These are phyloP conservation scores for Channa striata DNA, from an alignment of 2,797 vertebrate species.

Conservation along the genomic window DNA sequence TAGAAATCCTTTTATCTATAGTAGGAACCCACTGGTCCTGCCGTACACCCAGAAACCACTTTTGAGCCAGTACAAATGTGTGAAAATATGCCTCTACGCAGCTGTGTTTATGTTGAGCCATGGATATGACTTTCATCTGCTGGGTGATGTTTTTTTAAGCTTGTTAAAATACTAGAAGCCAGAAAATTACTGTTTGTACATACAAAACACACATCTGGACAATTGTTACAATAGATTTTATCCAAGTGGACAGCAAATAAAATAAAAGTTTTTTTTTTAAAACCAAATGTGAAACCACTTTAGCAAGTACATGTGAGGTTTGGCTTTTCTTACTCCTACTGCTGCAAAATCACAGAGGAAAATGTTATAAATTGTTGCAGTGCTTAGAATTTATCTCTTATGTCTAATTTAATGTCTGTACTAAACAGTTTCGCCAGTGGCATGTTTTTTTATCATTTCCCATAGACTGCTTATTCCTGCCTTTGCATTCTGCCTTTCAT, in stretches of 20 bases:
- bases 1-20: slow-evolving; percentile 12
- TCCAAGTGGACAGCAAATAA: not conserved
- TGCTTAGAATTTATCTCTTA: not conserved
- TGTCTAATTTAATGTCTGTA: not conserved
- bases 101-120: slow-evolving; percentile 60
- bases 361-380: no score
- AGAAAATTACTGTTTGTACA: slow-evolving; percentile 3
- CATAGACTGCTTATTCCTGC: not conserved
- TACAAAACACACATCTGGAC: slow-evolving; percentile 10
- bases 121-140: slow-evolving; percentile 52
- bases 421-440: not conserved
- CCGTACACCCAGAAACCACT: slow-evolving; percentile 13
- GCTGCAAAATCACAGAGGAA: slow-evolving; percentile 2
- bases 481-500: not conserved
- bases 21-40: not conserved
- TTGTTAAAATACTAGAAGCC: not conserved
- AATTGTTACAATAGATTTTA: not conserved
- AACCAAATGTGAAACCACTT: slow-evolving; percentile 35
- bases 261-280: slow-evolving; percentile 4
- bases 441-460: not conserved
- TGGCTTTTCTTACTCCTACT: not conserved
- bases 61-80: slow-evolving; percentile 22
- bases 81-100: slow-evolving; percentile 34
- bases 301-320: slow-evolving; percentile 4
- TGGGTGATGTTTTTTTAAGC: slow-evolving; percentile 37